A percentile compares a stretch with the other conserved stretches of the same genome.
Conservation (phyloP, 2,113 vertebrate genomes). For the Apteryx owenii region DNA sequence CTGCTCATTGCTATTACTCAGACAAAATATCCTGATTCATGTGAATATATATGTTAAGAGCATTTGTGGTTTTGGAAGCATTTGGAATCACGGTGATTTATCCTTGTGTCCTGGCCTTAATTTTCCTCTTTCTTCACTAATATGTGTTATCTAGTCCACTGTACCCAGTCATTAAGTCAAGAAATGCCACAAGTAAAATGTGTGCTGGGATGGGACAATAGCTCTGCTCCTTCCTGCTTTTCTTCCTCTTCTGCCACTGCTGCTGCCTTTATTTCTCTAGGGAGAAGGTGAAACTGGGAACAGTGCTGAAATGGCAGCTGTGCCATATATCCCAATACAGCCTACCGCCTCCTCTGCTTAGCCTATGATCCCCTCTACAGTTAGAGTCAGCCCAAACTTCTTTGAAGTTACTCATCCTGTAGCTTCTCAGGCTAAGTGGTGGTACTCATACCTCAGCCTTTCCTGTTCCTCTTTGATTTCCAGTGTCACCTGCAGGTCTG, state of each 20-base stretch:
- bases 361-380: neutral
- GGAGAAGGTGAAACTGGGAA: neutral
- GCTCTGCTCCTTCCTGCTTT: neutral
- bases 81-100: neutral
- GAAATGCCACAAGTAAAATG: neutral
- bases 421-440: neutral
- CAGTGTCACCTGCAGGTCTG: fast-evolving
- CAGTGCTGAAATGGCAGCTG: neutral
- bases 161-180: neutral
- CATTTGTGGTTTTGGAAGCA: neutral
- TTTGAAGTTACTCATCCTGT: neutral
- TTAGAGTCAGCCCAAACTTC: neutral
- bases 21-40: neutral
- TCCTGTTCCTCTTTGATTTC: neutral
- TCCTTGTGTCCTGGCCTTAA: neutral
- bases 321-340: neutral
- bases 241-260: neutral
- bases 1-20: neutral
- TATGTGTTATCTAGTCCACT: neutral
- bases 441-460: neutral
- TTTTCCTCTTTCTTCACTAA: neutral
- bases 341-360: neutral
- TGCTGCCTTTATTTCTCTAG: neutral
- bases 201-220: neutral
- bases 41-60: neutral